Base-by-base conservation (phyloP, 1,140 invertebrate genomes). In the Diachasmimorpha longicaudata region DNA sequence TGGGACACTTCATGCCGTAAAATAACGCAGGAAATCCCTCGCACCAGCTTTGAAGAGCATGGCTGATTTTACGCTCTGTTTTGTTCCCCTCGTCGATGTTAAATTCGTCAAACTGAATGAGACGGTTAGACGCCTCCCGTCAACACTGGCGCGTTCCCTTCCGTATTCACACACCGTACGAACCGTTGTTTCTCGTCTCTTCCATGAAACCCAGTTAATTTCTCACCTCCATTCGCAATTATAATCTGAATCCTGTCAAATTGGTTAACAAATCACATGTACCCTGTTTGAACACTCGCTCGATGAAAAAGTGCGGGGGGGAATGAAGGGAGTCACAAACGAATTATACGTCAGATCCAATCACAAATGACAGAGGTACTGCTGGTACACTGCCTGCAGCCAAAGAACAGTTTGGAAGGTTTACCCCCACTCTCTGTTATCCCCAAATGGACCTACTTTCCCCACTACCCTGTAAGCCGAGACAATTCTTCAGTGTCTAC, bases 301-400 rank as follows among this genome's bases (percentile, higher is more conserved):
- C 4, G 48, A 42, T 42, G 39, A 16, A 52, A 52, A 52, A 19
- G 6, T 16, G 48, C 19, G 14, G n/a, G 48, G 48, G 58, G 31
- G n/a, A n/a, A n/a, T n/a, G n/a, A 63, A 25, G 9, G 31, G 13
- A 25, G 19, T 1, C 10, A 25, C 19, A 63, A 25, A 63, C 13
- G 14, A 52, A 16, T 25, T 63, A 23, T 6, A 63, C 58, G 58
- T 63, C 58, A 63, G 58, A 63, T 63, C 8, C 58, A 63, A 63
- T 63, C 58, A 63, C 58, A 63, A 63, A 63, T 63, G 58, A 63
- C 58, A 63, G 58, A 63, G 58, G 58, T 63, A 63, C 58, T 63
- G 14, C 4, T 25, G 21, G 21, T 52, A n/a, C 19, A 16, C 9
- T 52, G 14, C n/a, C 19, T 52, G 14, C 48, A 52, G 9, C 48